Evolutionary conservation across 2,888 invertebrate species (phyloP).

Genomic region (Conops quadrifasciatus): DNA sequence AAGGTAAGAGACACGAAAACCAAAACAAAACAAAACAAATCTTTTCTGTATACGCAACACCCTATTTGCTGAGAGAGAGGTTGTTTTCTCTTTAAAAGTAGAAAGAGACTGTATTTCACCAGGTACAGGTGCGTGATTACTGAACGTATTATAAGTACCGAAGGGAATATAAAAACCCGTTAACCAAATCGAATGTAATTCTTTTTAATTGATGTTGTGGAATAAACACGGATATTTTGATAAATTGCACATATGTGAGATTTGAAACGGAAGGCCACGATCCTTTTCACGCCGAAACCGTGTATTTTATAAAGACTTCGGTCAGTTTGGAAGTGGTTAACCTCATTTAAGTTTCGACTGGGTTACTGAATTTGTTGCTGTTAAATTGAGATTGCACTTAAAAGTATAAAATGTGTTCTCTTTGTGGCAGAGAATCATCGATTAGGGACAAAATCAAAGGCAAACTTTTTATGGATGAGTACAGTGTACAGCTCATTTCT

Average conservation of each 20-base stretch:
- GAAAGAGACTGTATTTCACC: no score
- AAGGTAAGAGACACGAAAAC: conserved; percentile 6
- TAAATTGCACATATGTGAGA: no score
- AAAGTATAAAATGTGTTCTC: neutral
- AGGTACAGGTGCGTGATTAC: no score
- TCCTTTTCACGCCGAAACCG: no score
- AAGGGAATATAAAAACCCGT: no score
- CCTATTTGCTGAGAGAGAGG: neutral
- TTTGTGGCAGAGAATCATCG: neutral
- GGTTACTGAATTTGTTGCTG: neutral
- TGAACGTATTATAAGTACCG: no score
- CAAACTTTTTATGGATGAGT: neutral
- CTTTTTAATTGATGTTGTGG: no score
- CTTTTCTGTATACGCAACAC: conserved; percentile 29
- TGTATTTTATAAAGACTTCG: no score
- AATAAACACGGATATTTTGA: no score
- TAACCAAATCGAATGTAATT: no score
- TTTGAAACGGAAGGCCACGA: no score
- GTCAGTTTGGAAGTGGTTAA: no score
- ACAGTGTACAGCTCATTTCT: conserved; percentile 10
- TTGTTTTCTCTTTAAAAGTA: neutral
- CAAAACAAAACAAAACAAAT: conserved; percentile 30
- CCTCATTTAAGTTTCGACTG: neutral
- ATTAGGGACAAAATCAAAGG: neutral
- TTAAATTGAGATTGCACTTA: neutral